Percentiles rank a stretch among this genome's conserved stretches.
These are phyloP conservation scores for Mus spretus DNA, from an alignment of 2,797 vertebrate genomes.

Conservation along the genomic window DNA sequence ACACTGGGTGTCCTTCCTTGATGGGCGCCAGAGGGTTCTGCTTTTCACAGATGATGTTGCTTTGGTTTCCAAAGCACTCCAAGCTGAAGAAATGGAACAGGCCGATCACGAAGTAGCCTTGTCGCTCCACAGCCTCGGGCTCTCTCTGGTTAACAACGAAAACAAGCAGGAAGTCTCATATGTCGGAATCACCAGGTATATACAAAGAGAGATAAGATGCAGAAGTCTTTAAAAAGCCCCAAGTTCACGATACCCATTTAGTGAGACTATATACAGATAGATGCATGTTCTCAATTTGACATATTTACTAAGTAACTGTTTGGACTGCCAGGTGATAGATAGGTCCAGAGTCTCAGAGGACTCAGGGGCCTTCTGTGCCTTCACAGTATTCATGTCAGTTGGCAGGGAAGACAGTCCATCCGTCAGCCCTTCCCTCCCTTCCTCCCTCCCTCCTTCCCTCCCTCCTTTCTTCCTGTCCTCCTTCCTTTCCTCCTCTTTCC, in stretches of 20 bases:
- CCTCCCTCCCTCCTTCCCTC: not conserved
- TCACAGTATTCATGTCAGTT: not conserved
- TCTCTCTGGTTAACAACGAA: slow-evolving; percentile 96
- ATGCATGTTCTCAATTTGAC: not conserved
- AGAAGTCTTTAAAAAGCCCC: slow-evolving; percentile 40
- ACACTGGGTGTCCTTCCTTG: slow-evolving; percentile 98
- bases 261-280: slow-evolving; percentile 8
- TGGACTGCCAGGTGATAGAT: not conserved
- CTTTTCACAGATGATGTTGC: slow-evolving; percentile 97
- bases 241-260: not conserved
- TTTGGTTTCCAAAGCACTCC: slow-evolving; percentile 95
- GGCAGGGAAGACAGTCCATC: not conserved
- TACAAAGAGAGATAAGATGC: not conserved
- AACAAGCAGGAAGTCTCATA: slow-evolving; percentile 96
- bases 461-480: too few relatives aligned
- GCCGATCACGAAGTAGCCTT: slow-evolving; percentile 94
- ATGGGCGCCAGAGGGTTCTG: slow-evolving; percentile 96
- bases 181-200: slow-evolving; percentile 96
- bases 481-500: too few relatives aligned
- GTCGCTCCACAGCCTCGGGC: slow-evolving; percentile 95
- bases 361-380: not conserved
- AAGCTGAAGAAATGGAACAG: slow-evolving; percentile 97
- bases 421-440: not conserved
- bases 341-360: not conserved
- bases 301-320: not conserved